Conservation (phyloP, 2,888 invertebrate species). For the Tricholauxania praeusta region DNA sequence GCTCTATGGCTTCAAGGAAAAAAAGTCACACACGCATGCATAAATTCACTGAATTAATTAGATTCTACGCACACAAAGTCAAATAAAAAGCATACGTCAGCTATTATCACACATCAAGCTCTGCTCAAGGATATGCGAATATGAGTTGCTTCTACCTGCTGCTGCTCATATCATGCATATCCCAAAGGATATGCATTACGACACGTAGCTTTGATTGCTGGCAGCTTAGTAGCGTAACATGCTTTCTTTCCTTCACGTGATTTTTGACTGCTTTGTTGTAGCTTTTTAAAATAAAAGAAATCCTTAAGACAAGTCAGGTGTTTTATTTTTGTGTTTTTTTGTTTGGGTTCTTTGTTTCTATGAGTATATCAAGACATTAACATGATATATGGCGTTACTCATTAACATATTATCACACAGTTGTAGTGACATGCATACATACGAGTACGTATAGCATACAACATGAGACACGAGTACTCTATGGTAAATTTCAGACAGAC, state of each 20-base stretch:
- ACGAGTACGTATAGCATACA: no score
- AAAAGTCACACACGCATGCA: conserved; percentile 59
- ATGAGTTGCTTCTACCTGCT: not conserved
- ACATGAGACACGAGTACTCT: no score
- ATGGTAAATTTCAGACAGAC: no score
- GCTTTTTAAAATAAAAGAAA: conserved; percentile 24
- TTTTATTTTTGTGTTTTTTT: conserved; percentile 34
- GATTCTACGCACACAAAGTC: conserved; percentile 54
- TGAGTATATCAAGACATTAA: conserved; percentile 44
- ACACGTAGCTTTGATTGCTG: conserved; percentile 62
- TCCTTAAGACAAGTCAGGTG: conserved; percentile 40
- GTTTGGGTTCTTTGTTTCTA: not conserved
- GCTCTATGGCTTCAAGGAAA: conserved; percentile 27
- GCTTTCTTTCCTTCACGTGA: not conserved
- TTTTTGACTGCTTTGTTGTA: not conserved
- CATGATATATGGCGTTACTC: conserved; percentile 64
- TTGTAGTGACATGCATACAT: conserved; percentile 27
- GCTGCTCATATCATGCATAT: conserved; percentile 49
- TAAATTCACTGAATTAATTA: conserved; percentile 60
- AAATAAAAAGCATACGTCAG: conserved; percentile 51
- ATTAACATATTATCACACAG: conserved; percentile 66
- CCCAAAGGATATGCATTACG: conserved; percentile 62
- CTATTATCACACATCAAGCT: conserved; percentile 61
- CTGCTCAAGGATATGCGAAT: conserved; percentile 20
- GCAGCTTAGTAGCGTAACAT: conserved; percentile 4